A percentile compares a stretch with the other conserved stretches of the same genome.
Evolutionary conservation across 2,113 vertebrate genomes (phyloP).

Genomic region (Lanius collurio): DNA sequence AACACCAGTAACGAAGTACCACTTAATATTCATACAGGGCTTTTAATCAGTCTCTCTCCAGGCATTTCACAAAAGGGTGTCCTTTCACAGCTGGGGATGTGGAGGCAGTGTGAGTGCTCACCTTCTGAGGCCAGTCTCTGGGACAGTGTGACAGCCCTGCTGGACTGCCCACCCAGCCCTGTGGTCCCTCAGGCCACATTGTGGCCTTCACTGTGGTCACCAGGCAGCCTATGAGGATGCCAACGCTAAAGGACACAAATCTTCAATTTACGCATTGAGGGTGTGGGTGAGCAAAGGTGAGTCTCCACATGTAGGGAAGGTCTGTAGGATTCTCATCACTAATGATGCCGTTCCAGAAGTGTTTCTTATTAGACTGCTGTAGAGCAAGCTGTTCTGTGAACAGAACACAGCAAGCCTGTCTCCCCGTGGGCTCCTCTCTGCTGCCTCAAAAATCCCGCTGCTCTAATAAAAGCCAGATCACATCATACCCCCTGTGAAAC

Average conservation of each 20-base stretch:
- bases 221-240: background rate
- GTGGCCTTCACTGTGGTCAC: background rate
- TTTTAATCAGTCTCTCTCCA: background rate
- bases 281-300: background rate
- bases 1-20: background rate
- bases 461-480: background rate
- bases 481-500: background rate
- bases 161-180: background rate
- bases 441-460: background rate
- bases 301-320: background rate
- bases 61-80: background rate
- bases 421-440: background rate
- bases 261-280: fast-evolving
- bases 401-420: background rate
- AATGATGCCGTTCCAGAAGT: background rate
- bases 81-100: background rate
- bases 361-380: background rate
- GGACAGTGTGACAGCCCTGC: background rate
- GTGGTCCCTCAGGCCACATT: background rate
- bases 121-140: background rate
- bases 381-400: background rate
- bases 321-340: background rate
- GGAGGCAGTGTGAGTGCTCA: background rate
- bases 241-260: background rate
- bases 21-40: background rate